These are phyloP conservation scores for Eupsilia transversa DNA, from an alignment of 2,888 invertebrate species.

Conservation along the genomic window DNA sequence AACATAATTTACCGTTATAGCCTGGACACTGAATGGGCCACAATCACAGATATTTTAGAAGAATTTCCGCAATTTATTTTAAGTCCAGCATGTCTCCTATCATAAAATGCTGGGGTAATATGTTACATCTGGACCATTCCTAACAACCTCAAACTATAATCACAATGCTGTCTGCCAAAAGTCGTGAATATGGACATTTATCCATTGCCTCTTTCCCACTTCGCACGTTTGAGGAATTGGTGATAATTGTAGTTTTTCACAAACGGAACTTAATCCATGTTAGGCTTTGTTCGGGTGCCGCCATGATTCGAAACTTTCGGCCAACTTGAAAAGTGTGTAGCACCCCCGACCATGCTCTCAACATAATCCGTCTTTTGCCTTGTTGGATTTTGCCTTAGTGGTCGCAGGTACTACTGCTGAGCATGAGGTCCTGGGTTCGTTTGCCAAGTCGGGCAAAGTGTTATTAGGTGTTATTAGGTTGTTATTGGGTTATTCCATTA, in stretches of 20 bases:
- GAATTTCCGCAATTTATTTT: conserved; percentile 6
- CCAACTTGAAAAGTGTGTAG: not conserved
- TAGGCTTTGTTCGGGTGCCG: too few species aligned
- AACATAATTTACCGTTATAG: conserved; percentile 24
- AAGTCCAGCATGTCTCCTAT: not conserved
- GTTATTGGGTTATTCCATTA: not conserved
- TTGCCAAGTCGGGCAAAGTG: not conserved
- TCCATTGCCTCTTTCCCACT: not conserved
- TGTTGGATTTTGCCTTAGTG: not conserved
- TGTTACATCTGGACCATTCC: not conserved
- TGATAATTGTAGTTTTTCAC: not conserved
- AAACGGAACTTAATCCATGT: too few species aligned
- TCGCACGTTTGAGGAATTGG: not conserved
- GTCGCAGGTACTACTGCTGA: too few species aligned
- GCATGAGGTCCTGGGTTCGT: not conserved
- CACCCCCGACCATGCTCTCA: not conserved
- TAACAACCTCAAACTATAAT: not conserved
- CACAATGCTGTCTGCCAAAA: not conserved
- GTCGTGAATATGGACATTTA: not conserved
- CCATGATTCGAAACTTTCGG: not conserved
- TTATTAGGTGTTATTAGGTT: too few species aligned
- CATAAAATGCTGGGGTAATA: not conserved
- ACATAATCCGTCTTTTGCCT: not conserved
- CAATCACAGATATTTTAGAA: not conserved
- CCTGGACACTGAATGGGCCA: not conserved